Evolutionary conservation across 2,888 invertebrate genomes (phyloP), one percentile per base, ranked within the genome.

Genomic region (Spialia ferax): DNA sequence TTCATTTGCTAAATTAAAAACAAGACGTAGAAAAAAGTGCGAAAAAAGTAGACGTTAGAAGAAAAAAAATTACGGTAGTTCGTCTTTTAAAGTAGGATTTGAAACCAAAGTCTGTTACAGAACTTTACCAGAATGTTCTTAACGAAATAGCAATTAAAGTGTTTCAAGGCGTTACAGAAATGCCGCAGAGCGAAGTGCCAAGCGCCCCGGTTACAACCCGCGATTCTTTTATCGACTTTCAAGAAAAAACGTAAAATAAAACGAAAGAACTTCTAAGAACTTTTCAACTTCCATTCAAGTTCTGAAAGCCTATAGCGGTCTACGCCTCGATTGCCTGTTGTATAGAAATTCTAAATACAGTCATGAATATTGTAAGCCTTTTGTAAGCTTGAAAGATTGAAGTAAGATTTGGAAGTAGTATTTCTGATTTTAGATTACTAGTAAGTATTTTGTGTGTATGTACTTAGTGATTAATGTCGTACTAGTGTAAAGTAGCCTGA

Each of bases 191-290:
- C 59, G 52, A 65, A 52, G 59, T 42, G 50, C 29, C 60, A n/a
- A n/a, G 63, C 54, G 60, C 42, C 66, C 60, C 50, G 54, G 54
- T 60, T 66, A n/a, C n/a, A n/a, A n/a, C n/a, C 60, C 42, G 29
- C 59, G 32, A 42, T 65, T 66, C 60, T 66, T 66, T 66, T 60
- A 66, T 66, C 66, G 66, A 42, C 60, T 54, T 45, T 2, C 26
- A 57, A 54, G 59, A 59, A 60, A 60, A 65, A 59, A 29, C 42
- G 29, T 54, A 60, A 66, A 66, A 54, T 54, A 66, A 52, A 66
- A 59, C 65, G 59, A 65, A 59, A 66, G 13, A 50, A 60, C 66
- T 54, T 59, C 54, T 54, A 29, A 60, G 60, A 66, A 66, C 52
- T 60, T 65, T 59, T 42, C 59, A 60, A 66, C 52, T 66, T 26